These are phyloP conservation scores for Chymomyza procnemis DNA, from an alignment of 2,888 invertebrate genomes.

Conservation along the genomic window DNA sequence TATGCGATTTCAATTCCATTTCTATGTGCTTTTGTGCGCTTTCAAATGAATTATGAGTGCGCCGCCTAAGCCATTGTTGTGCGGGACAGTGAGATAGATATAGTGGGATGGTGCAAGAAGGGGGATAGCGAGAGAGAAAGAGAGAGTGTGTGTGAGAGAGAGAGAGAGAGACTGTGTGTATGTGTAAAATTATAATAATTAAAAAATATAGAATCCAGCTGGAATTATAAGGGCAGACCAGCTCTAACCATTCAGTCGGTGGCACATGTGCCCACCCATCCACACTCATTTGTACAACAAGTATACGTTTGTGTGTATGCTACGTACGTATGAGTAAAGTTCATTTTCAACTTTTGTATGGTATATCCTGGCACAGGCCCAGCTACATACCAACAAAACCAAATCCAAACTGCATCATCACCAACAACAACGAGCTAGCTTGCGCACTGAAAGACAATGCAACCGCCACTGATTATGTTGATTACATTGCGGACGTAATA, in stretches of 20 bases:
- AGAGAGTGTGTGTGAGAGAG: slow-evolving; percentile 17
- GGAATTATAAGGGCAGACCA: slow-evolving; percentile 2
- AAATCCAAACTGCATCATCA: neutral
- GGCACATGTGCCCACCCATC: slow-evolving; percentile 31
- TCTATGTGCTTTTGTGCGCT: slow-evolving; percentile 64
- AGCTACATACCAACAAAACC: neutral
- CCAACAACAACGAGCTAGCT: neutral
- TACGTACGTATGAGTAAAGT: slow-evolving; percentile 30
- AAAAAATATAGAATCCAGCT: slow-evolving; percentile 41
- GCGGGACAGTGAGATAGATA: neutral
- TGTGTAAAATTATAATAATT: slow-evolving; percentile 66
- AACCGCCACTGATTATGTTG: slow-evolving; percentile 63
- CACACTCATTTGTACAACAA: neutral
- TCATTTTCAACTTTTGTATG: slow-evolving; percentile 47
- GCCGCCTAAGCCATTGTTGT: slow-evolving; percentile 61
- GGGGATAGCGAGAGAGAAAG: neutral
- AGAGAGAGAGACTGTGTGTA: slow-evolving; percentile 18
- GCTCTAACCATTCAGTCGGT: slow-evolving; percentile 21
- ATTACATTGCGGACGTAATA: slow-evolving; percentile 54
- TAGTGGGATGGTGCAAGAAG: too few relatives aligned
- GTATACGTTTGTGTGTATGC: too few relatives aligned
- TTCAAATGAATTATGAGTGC: slow-evolving; percentile 68
- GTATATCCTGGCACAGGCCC: slow-evolving; percentile 1
- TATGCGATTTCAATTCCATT: slow-evolving; percentile 57
- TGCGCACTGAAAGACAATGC: neutral